These are phyloP conservation scores for Lepilemur septentrionalis DNA, from an alignment of 2,797 vertebrate genomes.

Conservation along the genomic window DNA sequence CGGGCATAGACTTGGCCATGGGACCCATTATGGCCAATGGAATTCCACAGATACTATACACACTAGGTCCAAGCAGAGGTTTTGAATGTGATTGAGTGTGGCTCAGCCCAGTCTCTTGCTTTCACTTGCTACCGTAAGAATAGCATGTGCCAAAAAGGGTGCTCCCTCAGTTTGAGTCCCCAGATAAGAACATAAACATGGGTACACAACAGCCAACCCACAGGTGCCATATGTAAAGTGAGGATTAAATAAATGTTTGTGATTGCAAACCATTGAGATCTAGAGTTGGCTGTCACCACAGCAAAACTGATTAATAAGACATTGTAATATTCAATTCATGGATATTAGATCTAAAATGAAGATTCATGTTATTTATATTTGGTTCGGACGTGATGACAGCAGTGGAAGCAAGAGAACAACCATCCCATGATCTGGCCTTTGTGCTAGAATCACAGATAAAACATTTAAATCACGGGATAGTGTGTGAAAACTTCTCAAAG, in stretches of 20 bases:
- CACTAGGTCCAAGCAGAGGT: background rate
- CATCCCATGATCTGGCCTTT: background rate
- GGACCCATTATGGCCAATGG: background rate
- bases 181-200: background rate
- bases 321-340: background rate
- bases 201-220: background rate
- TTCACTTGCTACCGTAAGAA: background rate
- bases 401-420: background rate
- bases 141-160: background rate
- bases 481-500: background rate
- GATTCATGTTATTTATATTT: background rate
- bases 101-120: background rate
- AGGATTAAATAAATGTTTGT: background rate
- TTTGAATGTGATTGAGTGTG: background rate
- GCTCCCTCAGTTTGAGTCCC: background rate
- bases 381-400: background rate
- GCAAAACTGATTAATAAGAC: background rate
- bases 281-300: background rate
- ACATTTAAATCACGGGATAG: background rate
- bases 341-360: background rate
- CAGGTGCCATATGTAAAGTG: rapidly evolving
- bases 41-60: background rate
- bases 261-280: background rate
- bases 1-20: too few relatives aligned
- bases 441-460: background rate